Base-by-base conservation (phyloP, 2,888 invertebrate species). In the Melieria omissa region DNA sequence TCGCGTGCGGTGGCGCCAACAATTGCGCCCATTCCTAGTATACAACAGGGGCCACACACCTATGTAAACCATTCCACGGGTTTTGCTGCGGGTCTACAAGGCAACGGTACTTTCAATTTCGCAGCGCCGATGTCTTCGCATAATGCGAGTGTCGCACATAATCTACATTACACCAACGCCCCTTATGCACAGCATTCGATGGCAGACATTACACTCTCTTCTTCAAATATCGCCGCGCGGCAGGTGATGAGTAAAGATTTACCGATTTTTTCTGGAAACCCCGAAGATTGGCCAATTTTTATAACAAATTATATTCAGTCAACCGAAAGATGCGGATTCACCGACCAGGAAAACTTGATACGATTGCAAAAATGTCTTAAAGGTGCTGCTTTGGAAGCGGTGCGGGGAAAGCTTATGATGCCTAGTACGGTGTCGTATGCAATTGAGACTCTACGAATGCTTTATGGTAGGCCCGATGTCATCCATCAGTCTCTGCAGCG, bases 361-460 rank as follows among this genome's bases (percentile, higher is more conserved):
- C 64, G 64, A 1, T 10, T 65, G 5, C 64, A 65, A 9, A 65
- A 65, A 54, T 52, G 41, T 52, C n/a, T 65, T 7, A 65, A 41
- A 2, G 61, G 61, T 4, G 4, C 42, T 12, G 72, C 62, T 12
- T 29, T 70, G 5, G 63, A 70, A 10, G 58, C 70, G 9, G 70
- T 70, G 5, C 55, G 70, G 44, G 70, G 65, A 47, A 69, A 65
- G 12, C n/a, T 73, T 1, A 70, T 70, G 67, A 68, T 73, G 66
- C 70, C 65, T 16, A 44, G 44, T 8, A 65, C 70, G 16, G 69
- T 73, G 7, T 16, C 47, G n/a, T 68, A 58, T 63, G 67, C 69
- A 4, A 68, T 62, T 44, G 62, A 69, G 52, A 62, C 62, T 6
- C 62, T 69, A 29, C 29, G 54, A 5, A 49, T 64, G 16, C 12